Conservation (phyloP, 2,888 invertebrate genomes). For the Luffia ferchaultella region DNA sequence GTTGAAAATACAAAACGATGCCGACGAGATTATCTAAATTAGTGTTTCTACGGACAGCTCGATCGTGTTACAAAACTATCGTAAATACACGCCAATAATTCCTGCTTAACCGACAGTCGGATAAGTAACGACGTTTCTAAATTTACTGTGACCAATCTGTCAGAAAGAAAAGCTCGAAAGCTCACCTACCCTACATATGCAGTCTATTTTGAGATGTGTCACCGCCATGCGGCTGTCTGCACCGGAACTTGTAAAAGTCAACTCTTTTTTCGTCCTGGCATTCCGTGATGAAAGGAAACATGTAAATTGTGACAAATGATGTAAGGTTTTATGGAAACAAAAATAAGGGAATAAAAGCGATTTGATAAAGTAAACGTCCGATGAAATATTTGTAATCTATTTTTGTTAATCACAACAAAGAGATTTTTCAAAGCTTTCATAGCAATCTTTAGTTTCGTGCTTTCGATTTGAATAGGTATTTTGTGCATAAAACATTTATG, state of each 20-base stretch:
- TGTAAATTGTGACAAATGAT: conserved; percentile 21
- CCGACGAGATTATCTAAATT: no score
- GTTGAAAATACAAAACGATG: no score
- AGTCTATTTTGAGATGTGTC: conserved; percentile 60
- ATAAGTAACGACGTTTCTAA: neutral
- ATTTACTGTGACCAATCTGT: neutral
- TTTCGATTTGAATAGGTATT: no score
- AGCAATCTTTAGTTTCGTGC: no score
- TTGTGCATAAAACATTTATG: no score
- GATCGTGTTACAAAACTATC: neutral
- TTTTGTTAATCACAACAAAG: no score
- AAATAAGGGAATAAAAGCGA: no score
- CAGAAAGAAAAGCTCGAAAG: neutral
- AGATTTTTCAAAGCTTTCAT: no score
- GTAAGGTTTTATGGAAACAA: no score
- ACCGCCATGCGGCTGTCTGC: conserved; percentile 40
- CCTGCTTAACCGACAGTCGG: neutral
- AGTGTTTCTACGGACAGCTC: no score
- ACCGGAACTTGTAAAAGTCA: conserved; percentile 39
- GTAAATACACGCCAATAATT: neutral
- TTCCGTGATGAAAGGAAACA: conserved; percentile 24
- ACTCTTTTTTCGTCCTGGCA: conserved; percentile 33
- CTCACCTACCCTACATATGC: conserved; percentile 33
- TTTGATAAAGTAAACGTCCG: no score
- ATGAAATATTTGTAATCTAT: no score